Percentiles rank a stretch among this genome's conserved stretches.
These are phyloP conservation scores for Drosophila varians DNA, from an alignment of 1,140 invertebrate species.

Conservation along the genomic window DNA sequence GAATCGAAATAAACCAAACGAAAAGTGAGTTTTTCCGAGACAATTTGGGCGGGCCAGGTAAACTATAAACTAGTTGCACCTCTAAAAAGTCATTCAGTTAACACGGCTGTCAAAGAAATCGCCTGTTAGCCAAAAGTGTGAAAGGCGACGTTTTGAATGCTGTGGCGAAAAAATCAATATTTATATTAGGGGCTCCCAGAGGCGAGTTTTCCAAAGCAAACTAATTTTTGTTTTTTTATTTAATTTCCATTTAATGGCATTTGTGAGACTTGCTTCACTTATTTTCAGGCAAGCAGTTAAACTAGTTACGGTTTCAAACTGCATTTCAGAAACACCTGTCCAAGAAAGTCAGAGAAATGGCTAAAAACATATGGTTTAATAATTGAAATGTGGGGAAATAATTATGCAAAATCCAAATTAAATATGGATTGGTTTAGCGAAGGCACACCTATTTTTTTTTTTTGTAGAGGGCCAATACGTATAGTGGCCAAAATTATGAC, in stretches of 20 bases:
- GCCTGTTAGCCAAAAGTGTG: constrained; percentile 20
- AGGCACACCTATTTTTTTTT: not conserved
- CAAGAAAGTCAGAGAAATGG: not conserved
- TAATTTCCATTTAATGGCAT: not conserved
- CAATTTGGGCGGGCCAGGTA: constrained; percentile 31
- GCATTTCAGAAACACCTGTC: constrained; percentile 1
- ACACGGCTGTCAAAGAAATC: constrained; percentile 32
- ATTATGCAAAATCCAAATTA: constrained; percentile 3
- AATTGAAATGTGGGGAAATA: not conserved
- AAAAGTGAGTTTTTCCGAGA: not conserved
- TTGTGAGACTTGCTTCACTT: not conserved
- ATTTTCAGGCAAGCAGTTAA: not conserved
- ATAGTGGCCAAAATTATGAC: constrained; percentile 16
- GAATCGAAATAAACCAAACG: constrained; percentile 6
- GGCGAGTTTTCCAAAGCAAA: not conserved
- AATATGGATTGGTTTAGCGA: constrained; percentile 26
- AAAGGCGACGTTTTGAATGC: constrained; percentile 21
- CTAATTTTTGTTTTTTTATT: not conserved
- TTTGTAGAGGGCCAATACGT: constrained; percentile 13
- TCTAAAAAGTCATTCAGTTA: constrained; percentile 24
- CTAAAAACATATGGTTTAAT: not conserved
- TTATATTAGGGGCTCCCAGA: not conserved
- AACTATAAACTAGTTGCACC: constrained; percentile 44
- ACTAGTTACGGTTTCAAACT: not conserved
- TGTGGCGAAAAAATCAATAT: not conserved